These are phyloP conservation scores for Drosophila mettleri DNA, from an alignment of 2,888 invertebrate species.

Conservation along the genomic window DNA sequence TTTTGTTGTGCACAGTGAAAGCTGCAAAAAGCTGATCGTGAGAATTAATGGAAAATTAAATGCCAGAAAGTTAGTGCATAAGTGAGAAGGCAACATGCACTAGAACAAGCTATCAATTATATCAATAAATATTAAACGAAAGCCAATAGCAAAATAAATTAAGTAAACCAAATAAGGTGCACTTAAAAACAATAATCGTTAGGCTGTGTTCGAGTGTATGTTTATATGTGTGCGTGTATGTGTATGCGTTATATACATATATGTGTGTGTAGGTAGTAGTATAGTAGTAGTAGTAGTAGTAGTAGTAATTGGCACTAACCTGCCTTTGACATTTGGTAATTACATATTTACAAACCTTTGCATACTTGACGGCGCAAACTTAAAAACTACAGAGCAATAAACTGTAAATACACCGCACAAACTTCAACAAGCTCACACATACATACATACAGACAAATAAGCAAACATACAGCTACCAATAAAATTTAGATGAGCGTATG, in stretches of 20 bases:
- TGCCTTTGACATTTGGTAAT: slow-evolving; percentile 35
- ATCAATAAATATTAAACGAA: not conserved
- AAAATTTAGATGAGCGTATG: slow-evolving; percentile 36
- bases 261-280: slow-evolving; percentile 24
- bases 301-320: slow-evolving; percentile 45
- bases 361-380: slow-evolving; percentile 51
- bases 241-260: slow-evolving; percentile 7
- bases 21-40: slow-evolving; percentile 54
- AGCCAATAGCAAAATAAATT: slow-evolving; percentile 10
- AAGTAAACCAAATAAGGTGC: slow-evolving; percentile 33
- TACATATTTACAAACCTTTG: slow-evolving; percentile 73
- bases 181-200: slow-evolving; percentile 25
- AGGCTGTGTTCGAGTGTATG: slow-evolving; percentile 11
- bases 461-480: slow-evolving; percentile 31
- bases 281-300: slow-evolving; percentile 16
- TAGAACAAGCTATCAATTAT: slow-evolving; percentile 30
- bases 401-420: slow-evolving; percentile 28
- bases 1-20: not conserved
- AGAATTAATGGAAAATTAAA: slow-evolving; percentile 77
- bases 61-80: slow-evolving; percentile 61
- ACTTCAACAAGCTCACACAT: slow-evolving; percentile 19
- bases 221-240: not conserved
- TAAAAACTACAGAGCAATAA: slow-evolving; percentile 53
- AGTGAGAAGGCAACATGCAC: slow-evolving; percentile 43
- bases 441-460: slow-evolving; percentile 55